phyloP scores from a whole-genome alignment of 2,888 invertebrate genomes.

The Epiblema foenella region DNA sequence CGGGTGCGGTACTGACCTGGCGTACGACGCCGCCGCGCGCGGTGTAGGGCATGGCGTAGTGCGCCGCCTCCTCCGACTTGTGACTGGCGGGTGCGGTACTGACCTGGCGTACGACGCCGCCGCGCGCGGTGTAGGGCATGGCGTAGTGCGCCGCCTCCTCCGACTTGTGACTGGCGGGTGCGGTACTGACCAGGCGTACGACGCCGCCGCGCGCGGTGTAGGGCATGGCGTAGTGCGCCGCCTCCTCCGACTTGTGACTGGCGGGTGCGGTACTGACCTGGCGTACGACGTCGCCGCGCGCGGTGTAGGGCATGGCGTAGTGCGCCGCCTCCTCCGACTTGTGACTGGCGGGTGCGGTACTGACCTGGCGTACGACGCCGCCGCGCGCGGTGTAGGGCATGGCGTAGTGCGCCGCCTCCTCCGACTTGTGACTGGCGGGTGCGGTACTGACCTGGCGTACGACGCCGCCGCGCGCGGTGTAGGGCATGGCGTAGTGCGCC shows the following conservation, averaged over 20 bases:
- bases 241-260: conserved; percentile 65
- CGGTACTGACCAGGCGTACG: conserved; percentile 63
- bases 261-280: conserved; percentile 59
- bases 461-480: conserved; percentile 71
- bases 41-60: conserved; percentile 79
- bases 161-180: conserved; percentile 44
- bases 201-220: conserved; percentile 72
- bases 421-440: conserved; percentile 52
- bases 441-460: conserved; percentile 63
- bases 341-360: too few relatives aligned
- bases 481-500: conserved; percentile 77
- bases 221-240: conserved; percentile 76
- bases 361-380: conserved; percentile 69
- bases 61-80: conserved; percentile 64
- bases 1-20: conserved; percentile 59
- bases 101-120: conserved; percentile 71
- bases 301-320: conserved; percentile 79
- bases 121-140: conserved; percentile 76
- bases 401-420: conserved; percentile 73
- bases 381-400: conserved; percentile 77
- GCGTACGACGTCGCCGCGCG: conserved; percentile 68
- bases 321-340: conserved; percentile 65
- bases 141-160: conserved; percentile 75
- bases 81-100: too few relatives aligned
- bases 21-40: conserved; percentile 67